phyloP scores from a whole-genome alignment of 2,797 vertebrate genomes.

The Paguma larvata region DNA sequence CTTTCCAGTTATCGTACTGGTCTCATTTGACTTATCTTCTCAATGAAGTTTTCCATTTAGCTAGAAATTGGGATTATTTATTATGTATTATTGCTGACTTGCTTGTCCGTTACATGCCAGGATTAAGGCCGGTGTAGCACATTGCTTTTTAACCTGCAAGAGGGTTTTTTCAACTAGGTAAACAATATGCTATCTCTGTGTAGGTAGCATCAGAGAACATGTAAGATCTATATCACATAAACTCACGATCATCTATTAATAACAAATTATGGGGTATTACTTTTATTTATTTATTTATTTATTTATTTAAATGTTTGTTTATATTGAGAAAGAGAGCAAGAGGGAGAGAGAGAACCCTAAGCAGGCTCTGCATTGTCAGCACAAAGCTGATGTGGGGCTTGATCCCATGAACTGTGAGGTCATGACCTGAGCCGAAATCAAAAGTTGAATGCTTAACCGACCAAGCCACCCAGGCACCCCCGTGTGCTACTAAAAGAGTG shows the following conservation, averaged over 20 bases:
- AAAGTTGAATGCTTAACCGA: too few relatives aligned
- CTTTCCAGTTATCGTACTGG: not conserved
- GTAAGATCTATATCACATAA: conserved; percentile 14
- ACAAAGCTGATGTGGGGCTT: too few relatives aligned
- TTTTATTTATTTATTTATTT: too few relatives aligned
- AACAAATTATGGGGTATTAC: too few relatives aligned
- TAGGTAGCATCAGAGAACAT: not conserved
- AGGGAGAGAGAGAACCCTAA: too few relatives aligned
- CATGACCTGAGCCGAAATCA: too few relatives aligned
- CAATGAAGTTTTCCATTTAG: not conserved
- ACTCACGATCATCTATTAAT: not conserved
- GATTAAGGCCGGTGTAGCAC: not conserved
- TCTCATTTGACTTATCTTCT: conserved; percentile 36
- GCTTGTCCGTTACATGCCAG: not conserved
- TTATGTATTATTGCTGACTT: conserved; percentile 14
- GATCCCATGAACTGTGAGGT: too few relatives aligned
- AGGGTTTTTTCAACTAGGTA: not conserved
- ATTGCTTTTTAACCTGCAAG: conserved; percentile 31
- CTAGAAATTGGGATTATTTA: conserved; percentile 48
- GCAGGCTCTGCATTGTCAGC: too few relatives aligned
- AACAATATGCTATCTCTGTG: conserved; percentile 13
- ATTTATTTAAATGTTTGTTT: too few relatives aligned
- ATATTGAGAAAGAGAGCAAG: too few relatives aligned
- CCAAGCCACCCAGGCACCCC: too few relatives aligned
- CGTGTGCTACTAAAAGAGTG: too few relatives aligned